Evolutionary conservation across 2,113 vertebrate species (phyloP).

Genomic region (Megaceryle torquata): DNA sequence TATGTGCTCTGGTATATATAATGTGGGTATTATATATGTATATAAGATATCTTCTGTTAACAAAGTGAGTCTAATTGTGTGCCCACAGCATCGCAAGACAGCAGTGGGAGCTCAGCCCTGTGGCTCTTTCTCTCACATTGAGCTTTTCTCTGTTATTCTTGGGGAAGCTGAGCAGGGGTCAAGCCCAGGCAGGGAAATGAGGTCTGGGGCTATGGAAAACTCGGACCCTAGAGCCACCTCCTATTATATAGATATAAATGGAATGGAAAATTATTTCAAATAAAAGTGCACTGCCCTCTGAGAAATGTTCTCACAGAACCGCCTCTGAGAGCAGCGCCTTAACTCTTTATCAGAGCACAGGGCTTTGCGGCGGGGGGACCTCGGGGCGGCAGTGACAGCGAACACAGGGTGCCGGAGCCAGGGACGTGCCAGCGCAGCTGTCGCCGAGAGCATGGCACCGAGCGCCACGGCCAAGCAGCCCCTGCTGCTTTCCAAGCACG

Average conservation of each 20-base stretch:
- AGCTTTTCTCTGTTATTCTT: conserved; percentile 50
- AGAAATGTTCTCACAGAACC: conserved; percentile 73
- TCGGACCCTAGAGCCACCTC: conserved; percentile 66
- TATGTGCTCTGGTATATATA: not conserved
- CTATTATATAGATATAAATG: conserved; percentile 76
- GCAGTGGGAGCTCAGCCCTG: not conserved
- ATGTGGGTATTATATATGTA: no score
- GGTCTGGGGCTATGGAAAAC: conserved; percentile 70
- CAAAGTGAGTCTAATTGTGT: not conserved
- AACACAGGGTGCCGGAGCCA: not conserved
- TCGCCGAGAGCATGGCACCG: fast-evolving
- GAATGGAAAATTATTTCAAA: conserved; percentile 74
- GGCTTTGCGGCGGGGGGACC: not conserved
- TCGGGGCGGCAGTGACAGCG: not conserved
- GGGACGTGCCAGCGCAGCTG: not conserved
- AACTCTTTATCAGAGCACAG: conserved; percentile 40
- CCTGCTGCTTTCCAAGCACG: not conserved
- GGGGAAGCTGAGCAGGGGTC: conserved; percentile 58
- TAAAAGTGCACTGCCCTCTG: conserved; percentile 71
- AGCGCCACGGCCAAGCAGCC: fast-evolving
- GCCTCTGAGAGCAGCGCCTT: conserved; percentile 1
- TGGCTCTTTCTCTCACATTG: not conserved
- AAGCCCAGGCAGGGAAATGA: conserved; percentile 39
- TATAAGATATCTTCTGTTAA: not conserved
- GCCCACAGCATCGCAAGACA: not conserved